phyloP scores from a whole-genome alignment of 2,888 invertebrate species.

The Eubasilissa splendida region DNA sequence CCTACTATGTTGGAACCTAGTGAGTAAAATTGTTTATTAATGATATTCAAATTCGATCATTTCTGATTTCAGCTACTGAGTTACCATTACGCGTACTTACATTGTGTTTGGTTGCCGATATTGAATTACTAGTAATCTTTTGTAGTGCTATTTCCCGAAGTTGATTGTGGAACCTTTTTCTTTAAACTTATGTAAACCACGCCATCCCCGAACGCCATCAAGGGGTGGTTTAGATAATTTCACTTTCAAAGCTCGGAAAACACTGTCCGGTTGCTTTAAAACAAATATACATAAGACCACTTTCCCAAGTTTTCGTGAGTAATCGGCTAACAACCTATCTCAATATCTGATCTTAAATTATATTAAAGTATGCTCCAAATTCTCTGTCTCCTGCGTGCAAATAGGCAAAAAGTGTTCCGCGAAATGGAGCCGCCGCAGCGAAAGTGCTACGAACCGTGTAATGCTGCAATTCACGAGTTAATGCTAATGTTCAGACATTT shows the following conservation, averaged over 20 bases:
- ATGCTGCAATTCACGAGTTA: too few species aligned
- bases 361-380: slow-evolving; percentile 45
- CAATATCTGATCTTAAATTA: slow-evolving; percentile 45
- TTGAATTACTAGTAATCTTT: too few species aligned
- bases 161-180: too few species aligned
- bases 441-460: background rate
- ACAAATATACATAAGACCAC: slow-evolving; percentile 34
- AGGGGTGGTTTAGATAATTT: slow-evolving; percentile 1
- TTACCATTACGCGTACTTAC: too few species aligned
- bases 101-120: too few species aligned
- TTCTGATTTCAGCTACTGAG: too few species aligned
- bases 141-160: too few species aligned
- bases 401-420: background rate
- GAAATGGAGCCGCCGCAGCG: background rate
- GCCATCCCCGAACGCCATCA: background rate
- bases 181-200: background rate
- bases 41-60: too few species aligned
- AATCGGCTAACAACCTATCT: slow-evolving; percentile 41
- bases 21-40: too few species aligned
- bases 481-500: background rate
- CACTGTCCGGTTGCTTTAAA: slow-evolving; percentile 18
- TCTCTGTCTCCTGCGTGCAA: background rate
- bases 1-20: too few species aligned
- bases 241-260: slow-evolving; percentile 12
- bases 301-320: slow-evolving; percentile 40